phyloP scores from a whole-genome alignment of 2,113 vertebrate genomes.

The Passerina amoena region DNA sequence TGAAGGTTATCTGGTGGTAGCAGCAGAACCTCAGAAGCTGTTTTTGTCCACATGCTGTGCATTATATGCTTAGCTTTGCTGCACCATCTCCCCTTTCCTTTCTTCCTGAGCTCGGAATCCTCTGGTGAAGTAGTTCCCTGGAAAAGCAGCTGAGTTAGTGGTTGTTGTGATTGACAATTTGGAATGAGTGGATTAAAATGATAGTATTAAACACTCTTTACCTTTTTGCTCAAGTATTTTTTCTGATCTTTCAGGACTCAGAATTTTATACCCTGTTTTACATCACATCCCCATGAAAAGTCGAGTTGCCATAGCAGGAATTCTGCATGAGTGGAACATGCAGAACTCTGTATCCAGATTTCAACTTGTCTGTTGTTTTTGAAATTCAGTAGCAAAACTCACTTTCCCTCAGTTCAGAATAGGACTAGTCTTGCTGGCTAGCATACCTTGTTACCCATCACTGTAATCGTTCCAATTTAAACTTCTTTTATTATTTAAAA shows the following conservation, averaged over 20 bases:
- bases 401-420: neutral
- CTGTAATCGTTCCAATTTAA: neutral
- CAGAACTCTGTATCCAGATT: neutral
- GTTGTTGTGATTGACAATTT: neutral
- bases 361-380: neutral
- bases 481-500: conserved; percentile 40
- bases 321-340: neutral
- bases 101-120: neutral
- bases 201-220: neutral
- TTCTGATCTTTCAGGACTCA: neutral
- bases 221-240: neutral
- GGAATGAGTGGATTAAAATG: neutral
- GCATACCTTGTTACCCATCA: neutral
- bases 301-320: neutral
- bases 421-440: neutral
- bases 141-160: neutral
- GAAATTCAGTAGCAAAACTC: neutral
- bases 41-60: neutral
- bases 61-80: neutral
- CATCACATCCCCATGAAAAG: neutral
- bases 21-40: neutral
- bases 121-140: neutral
- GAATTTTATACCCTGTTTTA: neutral
- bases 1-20: neutral
- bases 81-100: neutral